Percentiles rank a stretch among this genome's conserved stretches.
Conservation (phyloP, 2,888 invertebrate species). For the Ferrisia virgata region DNA sequence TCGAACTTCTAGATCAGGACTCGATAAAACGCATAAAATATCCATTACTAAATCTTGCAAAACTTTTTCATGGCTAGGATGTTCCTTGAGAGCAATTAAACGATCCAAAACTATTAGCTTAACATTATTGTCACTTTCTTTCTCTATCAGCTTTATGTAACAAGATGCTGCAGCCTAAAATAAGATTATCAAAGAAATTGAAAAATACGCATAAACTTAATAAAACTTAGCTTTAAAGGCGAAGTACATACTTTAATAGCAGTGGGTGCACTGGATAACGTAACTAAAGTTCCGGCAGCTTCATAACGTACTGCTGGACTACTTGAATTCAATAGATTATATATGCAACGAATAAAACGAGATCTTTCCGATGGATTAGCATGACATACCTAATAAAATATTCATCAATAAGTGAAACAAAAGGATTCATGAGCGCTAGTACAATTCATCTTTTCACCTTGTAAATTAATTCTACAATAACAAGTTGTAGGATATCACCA, state of each 20-base stretch:
- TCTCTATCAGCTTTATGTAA: slow-evolving; percentile 98
- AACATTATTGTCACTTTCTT: slow-evolving; percentile 99
- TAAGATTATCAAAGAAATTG: background rate
- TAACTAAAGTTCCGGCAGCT: slow-evolving; percentile 96
- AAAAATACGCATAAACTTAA: background rate
- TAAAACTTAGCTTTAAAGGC: background rate
- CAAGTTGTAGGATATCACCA: slow-evolving; percentile 95
- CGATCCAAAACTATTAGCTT: slow-evolving; percentile 96
- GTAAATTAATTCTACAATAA: slow-evolving; percentile 98
- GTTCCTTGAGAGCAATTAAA: slow-evolving; percentile 80
- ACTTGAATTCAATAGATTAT: slow-evolving; percentile 90
- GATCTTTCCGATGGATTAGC: slow-evolving; percentile 93
- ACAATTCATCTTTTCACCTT: slow-evolving; percentile 62
- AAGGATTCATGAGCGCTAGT: background rate
- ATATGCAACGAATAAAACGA: slow-evolving; percentile 96
- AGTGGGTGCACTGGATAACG: slow-evolving; percentile 94
- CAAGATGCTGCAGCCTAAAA: slow-evolving; percentile 85
- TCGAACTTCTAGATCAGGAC: slow-evolving; percentile 92
- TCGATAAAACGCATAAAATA: slow-evolving; percentile 85
- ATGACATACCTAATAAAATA: slow-evolving; percentile 75
- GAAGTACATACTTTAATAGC: slow-evolving; percentile 73
- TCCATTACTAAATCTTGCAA: slow-evolving; percentile 94
- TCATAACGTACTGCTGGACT: slow-evolving; percentile 98
- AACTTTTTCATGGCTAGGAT: slow-evolving; percentile 79
- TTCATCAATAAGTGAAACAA: slow-evolving; percentile 21